phyloP scores from a whole-genome alignment of 2,113 vertebrate species.

The Leptosomus discolor region DNA sequence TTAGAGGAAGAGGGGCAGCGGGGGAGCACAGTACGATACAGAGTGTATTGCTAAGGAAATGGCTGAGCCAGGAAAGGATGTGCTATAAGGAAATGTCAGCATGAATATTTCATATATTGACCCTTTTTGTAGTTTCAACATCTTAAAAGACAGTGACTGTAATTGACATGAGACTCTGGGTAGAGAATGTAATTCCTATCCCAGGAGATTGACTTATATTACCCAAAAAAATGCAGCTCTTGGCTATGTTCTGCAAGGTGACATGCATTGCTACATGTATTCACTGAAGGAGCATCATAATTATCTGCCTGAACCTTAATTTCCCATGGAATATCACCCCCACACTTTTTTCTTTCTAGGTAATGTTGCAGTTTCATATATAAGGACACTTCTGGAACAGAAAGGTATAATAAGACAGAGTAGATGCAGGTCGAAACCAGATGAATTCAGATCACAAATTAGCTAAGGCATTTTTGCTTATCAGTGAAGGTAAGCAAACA shows the following conservation, averaged over 20 bases:
- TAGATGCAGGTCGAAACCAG: constrained; percentile 7
- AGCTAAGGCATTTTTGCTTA: constrained; percentile 16
- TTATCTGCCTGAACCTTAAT: constrained; percentile 12
- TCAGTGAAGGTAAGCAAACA: constrained; percentile 12
- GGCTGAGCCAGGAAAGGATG: background rate
- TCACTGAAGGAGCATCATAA: background rate
- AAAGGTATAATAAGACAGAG: background rate
- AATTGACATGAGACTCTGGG: background rate
- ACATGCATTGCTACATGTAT: background rate
- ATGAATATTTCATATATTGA: constrained; percentile 65
- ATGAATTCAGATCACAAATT: background rate
- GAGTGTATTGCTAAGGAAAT: background rate
- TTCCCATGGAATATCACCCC: background rate
- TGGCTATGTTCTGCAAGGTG: constrained; percentile 14
- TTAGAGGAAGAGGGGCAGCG: background rate
- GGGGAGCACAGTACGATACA: background rate
- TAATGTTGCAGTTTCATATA: background rate
- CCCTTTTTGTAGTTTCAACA: constrained; percentile 20
- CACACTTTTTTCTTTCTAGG: background rate
- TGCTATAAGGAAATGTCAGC: constrained; percentile 49
- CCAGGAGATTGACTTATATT: background rate
- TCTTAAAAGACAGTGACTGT: constrained; percentile 25
- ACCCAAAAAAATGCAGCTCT: background rate
- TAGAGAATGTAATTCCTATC: constrained; percentile 1
- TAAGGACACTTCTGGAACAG: background rate